Evolutionary conservation across 2,888 invertebrate genomes (phyloP).

Genomic region (Cataglyphis altisquamis): DNA sequence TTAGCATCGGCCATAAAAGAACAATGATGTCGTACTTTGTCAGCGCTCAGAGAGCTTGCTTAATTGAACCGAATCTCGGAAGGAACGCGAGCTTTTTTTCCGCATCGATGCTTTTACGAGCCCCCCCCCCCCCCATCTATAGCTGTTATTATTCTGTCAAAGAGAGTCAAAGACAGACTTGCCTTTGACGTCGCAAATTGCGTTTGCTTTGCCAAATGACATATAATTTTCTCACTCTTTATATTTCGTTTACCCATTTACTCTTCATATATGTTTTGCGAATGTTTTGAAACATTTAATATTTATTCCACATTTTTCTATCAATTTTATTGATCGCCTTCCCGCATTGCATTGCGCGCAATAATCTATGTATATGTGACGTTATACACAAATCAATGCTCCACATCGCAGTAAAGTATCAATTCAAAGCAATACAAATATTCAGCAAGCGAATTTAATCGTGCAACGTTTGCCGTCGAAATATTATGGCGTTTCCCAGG

Average conservation of each 20-base stretch:
- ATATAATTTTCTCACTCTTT: neutral
- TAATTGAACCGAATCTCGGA: constrained; percentile 83
- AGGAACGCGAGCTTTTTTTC: constrained; percentile 71
- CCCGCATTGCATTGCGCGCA: neutral
- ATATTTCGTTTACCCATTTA: neutral
- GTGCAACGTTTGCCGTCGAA: constrained; percentile 61
- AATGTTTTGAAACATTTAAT: neutral
- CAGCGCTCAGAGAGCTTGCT: constrained; percentile 77
- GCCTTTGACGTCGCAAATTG: constrained; percentile 17
- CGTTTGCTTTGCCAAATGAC: neutral
- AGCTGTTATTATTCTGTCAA: constrained; percentile 7
- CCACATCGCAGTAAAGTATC: constrained; percentile 40
- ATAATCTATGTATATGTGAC: neutral
- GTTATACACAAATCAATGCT: constrained; percentile 39
- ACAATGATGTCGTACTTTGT: constrained; percentile 85
- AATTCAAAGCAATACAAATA: constrained; percentile 40
- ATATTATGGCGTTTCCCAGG: constrained; percentile 71
- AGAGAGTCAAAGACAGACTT: neutral
- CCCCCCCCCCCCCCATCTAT: neutral
- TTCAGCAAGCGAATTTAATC: constrained; percentile 53
- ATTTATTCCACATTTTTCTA: neutral
- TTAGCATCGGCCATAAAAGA: constrained; percentile 81
- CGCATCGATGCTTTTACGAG: constrained; percentile 48
- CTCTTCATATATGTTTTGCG: neutral
- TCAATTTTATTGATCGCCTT: neutral